Evolutionary conservation across 2,797 vertebrate species (phyloP).

Genomic region (Odontamblyopus rebecca): DNA sequence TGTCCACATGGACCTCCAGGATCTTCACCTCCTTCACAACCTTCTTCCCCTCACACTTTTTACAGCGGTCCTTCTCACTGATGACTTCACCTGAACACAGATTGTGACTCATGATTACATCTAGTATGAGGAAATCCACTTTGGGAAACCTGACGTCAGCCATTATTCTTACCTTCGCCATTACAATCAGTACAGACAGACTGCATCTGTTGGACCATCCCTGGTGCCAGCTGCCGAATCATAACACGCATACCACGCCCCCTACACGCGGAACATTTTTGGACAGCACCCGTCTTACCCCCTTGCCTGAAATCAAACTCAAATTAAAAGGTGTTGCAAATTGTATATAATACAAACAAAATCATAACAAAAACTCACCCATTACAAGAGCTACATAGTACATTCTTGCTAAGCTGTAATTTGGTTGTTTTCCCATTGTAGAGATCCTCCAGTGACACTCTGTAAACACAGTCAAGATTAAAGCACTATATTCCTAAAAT

Average conservation of each 20-base stretch:
- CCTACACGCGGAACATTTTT: constrained; percentile 92
- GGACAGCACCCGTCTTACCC: constrained; percentile 96
- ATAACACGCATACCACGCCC: constrained; percentile 96
- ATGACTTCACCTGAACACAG: constrained; percentile 89
- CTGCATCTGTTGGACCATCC: constrained; percentile 99
- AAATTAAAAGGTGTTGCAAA: background rate
- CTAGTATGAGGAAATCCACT: background rate
- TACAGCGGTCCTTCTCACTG: constrained; percentile 98
- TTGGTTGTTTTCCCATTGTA: constrained; percentile 99
- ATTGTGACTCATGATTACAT: background rate
- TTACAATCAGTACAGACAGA: constrained; percentile 97
- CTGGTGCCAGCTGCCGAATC: constrained; percentile 97
- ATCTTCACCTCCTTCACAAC: constrained; percentile 99
- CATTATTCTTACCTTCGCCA: constrained; percentile 86
- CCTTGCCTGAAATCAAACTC: constrained; percentile 85
- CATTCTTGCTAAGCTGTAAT: constrained; percentile 99
- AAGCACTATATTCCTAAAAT: background rate
- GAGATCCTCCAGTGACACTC: constrained; percentile 96
- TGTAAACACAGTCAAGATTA: constrained; percentile 45
- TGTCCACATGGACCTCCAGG: constrained; percentile 98
- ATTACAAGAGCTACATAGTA: constrained; percentile 94
- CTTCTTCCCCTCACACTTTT: constrained; percentile 99
- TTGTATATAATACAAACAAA: background rate
- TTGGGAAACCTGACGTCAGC: no score
- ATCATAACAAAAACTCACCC: constrained; percentile 81